Evolutionary conservation across 2,888 invertebrate species (phyloP).

Genomic region (Tenodera sinensis): DNA sequence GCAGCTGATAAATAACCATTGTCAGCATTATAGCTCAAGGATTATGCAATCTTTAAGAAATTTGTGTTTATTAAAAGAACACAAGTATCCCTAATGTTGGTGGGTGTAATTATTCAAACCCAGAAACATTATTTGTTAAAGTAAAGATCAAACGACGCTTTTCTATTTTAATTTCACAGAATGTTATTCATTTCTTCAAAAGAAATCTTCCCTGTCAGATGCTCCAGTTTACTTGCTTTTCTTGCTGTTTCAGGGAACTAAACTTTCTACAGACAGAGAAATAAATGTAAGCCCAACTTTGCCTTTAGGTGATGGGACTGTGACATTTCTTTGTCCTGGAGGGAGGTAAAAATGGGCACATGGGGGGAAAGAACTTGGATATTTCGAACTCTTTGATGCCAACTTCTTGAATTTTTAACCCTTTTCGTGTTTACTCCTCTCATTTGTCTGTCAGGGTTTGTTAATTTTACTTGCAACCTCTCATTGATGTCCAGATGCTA

Average conservation of each 20-base stretch:
- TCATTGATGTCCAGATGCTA: neutral
- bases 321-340: neutral
- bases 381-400: slow-evolving; percentile 10
- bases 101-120: too few species aligned
- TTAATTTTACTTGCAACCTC: neutral
- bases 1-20: too few species aligned
- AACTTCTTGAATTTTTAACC: neutral
- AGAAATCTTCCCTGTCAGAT: neutral
- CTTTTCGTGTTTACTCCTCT: neutral
- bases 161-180: neutral
- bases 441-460: neutral
- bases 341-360: neutral
- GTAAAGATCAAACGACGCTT: neutral
- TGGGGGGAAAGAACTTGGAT: neutral
- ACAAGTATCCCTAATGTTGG: too few species aligned
- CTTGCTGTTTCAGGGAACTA: neutral
- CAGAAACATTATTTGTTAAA: too few species aligned
- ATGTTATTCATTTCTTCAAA: neutral
- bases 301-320: neutral
- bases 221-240: neutral
- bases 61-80: too few species aligned
- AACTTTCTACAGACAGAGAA: neutral
- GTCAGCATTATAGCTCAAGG: too few species aligned
- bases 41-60: too few species aligned
- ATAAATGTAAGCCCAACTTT: neutral